Percentiles rank a stretch among this genome's conserved stretches.
Conservation (phyloP, 2,113 vertebrate species). For the Gambusia affinis region DNA sequence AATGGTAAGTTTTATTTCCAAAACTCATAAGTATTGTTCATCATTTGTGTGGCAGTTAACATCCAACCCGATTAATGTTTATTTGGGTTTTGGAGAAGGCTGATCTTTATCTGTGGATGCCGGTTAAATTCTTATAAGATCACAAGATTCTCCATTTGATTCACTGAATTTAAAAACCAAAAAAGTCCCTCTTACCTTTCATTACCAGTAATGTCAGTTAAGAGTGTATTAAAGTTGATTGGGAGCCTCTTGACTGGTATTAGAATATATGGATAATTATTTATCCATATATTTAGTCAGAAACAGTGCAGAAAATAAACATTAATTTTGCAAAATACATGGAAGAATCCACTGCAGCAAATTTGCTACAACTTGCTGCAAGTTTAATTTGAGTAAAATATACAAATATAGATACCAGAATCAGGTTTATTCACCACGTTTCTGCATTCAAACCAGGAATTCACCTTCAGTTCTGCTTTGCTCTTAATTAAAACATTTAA, state of each 20-base stretch:
- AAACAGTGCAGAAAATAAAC: not conserved
- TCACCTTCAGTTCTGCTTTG: no score
- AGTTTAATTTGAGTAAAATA: not conserved
- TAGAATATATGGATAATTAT: not conserved
- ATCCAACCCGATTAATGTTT: no score
- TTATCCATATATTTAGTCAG: not conserved
- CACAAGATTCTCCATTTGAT: no score
- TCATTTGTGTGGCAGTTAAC: not conserved
- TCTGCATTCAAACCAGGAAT: no score
- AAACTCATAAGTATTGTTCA: not conserved
- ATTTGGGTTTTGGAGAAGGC: no score
- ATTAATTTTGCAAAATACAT: not conserved
- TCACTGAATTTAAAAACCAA: not conserved
- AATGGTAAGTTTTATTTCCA: slow-evolving; percentile 23
- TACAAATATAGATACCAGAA: not conserved
- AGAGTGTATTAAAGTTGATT: not conserved
- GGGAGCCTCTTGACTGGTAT: not conserved
- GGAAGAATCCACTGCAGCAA: not conserved
- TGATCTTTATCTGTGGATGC: no score
- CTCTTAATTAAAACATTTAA: no score
- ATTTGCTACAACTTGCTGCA: not conserved
- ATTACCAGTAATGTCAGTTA: not conserved
- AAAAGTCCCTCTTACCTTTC: not conserved
- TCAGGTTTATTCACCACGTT: no score
- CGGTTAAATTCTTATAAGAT: no score